Evolutionary conservation across 1,140 invertebrate genomes (phyloP), one percentile per base, ranked within the genome.

Genomic region (Phthorimaea operculella): DNA sequence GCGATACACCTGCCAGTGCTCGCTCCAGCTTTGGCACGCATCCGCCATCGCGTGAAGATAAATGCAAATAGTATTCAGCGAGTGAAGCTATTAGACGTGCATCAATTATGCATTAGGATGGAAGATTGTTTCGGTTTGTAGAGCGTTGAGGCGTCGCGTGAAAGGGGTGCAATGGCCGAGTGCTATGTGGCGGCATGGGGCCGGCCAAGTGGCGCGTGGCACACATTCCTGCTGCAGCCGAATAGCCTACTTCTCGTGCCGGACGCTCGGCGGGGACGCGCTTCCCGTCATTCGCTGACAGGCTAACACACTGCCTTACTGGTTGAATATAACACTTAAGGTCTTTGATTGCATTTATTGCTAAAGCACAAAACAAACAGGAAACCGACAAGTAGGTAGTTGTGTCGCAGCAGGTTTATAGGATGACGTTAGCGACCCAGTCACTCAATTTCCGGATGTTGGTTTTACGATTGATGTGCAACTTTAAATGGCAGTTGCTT

Each of bases 151-250:
- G 60, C 64, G 68, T 75, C 64, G 59, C 74, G 75, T 72, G 79
- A 82, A 84, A 84, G 81, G 79, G 79, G 81, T 82, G 79, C 79
- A 84, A 77, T 72, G 81, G 74, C 79, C 81, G 70, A 64, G 72
- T 69, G 71, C 72, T 60, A 74, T 51, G 34, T 55, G 58, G 33
- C 50, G 50, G 36, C 34, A 33, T 34, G 57, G 33, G 59, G 56
- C 54, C 55, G 42, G 58, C 62, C 72, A 79, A 83, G 78, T 83
- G 64, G 80, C 63, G 70, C 80, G 66, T 63, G 78, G 68, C 79
- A 76, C 68, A 84, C 70, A 84, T 84, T 70, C 76, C 73, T 73
- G 62, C 58, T 63, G 59, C 67, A 73, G 72, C 74, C 71, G 68
- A 65, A 66, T 76, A 71, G 70, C 72, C 73, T 70, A 79, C 74